Percentiles rank a stretch among this genome's conserved stretches.
phyloP scores from a whole-genome alignment of 2,888 invertebrate genomes.

The Leptura quadrifasciata region DNA sequence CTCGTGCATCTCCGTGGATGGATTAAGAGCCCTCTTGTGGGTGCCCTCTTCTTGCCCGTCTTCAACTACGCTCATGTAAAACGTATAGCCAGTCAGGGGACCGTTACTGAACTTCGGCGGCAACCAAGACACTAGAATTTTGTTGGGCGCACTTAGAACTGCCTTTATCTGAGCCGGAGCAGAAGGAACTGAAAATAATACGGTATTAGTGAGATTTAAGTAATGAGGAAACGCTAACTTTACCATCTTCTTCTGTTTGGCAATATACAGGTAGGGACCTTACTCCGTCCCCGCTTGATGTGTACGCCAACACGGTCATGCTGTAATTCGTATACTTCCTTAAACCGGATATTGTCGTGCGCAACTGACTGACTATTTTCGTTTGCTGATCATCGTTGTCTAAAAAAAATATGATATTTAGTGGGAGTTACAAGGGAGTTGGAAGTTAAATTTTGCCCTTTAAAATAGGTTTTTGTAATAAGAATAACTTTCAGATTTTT shows the following conservation, averaged over 20 bases:
- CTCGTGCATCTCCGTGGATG: conserved; percentile 83
- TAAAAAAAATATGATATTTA: conserved; percentile 68
- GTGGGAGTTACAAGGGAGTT: no score
- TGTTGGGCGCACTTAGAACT: conserved; percentile 88
- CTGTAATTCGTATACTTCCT: conserved; percentile 94
- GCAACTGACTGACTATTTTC: conserved; percentile 83
- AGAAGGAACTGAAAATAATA: conserved; percentile 83
- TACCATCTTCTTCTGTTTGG: conserved; percentile 93
- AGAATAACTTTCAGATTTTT: no score
- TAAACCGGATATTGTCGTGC: conserved; percentile 84
- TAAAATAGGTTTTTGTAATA: no score
- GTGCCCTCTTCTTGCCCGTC: conserved; percentile 87
- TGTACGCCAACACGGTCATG: conserved; percentile 91
- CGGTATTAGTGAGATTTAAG: conserved; percentile 19
- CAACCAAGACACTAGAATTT: conserved; percentile 92
- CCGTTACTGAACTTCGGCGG: conserved; percentile 91
- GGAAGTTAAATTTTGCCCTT: no score
- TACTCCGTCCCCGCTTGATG: conserved; percentile 92
- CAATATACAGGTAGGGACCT: conserved; percentile 89
- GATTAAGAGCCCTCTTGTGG: conserved; percentile 83
- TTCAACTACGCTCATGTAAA: conserved; percentile 88
- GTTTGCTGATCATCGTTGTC: conserved; percentile 85
- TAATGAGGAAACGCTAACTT: not conserved
- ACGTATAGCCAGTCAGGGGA: conserved; percentile 86
- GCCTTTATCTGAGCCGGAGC: conserved; percentile 94